Conservation (phyloP, 2,797 vertebrate genomes). For the Crenuchus spilurus region DNA sequence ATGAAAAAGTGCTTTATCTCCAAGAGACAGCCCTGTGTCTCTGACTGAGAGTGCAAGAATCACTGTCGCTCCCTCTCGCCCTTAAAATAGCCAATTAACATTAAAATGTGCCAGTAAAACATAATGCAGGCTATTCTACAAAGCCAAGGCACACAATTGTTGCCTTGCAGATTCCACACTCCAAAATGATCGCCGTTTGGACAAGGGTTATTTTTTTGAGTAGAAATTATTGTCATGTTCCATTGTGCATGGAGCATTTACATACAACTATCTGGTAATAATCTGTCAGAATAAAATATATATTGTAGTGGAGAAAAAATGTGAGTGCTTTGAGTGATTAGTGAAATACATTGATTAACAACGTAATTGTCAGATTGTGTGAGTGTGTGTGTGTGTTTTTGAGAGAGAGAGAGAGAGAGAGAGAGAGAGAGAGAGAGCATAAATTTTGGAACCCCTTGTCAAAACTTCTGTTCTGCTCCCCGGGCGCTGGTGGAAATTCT, state of each 20-base stretch:
- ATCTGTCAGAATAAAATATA: not conserved
- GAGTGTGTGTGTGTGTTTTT: too few relatives aligned
- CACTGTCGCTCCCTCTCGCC: slow-evolving; percentile 17
- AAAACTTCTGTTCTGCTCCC: too few relatives aligned
- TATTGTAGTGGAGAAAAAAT: not conserved
- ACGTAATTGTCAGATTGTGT: too few relatives aligned
- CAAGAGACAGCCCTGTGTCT: slow-evolving; percentile 32
- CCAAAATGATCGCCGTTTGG: not conserved
- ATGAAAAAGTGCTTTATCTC: slow-evolving; percentile 34
- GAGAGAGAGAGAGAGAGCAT: too few relatives aligned
- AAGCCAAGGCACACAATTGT: slow-evolving; percentile 59
- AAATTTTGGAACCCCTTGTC: too few relatives aligned
- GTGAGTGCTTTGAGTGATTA: not conserved
- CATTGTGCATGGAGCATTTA: too few relatives aligned
- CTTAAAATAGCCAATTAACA: slow-evolving; percentile 74
- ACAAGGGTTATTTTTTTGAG: not conserved
- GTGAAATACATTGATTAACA: not conserved
- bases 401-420: too few relatives aligned
- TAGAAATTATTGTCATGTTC: not conserved
- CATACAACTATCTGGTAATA: not conserved
- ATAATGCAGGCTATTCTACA: slow-evolving; percentile 66
- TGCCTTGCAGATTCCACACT: not conserved
- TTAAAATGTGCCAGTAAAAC: slow-evolving; percentile 68
- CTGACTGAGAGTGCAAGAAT: slow-evolving; percentile 19
- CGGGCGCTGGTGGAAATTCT: too few relatives aligned